Evolutionary conservation across 2,888 invertebrate genomes (phyloP), one percentile per base, ranked within the genome.

Genomic region (Rhaphigaster nebulosa): DNA sequence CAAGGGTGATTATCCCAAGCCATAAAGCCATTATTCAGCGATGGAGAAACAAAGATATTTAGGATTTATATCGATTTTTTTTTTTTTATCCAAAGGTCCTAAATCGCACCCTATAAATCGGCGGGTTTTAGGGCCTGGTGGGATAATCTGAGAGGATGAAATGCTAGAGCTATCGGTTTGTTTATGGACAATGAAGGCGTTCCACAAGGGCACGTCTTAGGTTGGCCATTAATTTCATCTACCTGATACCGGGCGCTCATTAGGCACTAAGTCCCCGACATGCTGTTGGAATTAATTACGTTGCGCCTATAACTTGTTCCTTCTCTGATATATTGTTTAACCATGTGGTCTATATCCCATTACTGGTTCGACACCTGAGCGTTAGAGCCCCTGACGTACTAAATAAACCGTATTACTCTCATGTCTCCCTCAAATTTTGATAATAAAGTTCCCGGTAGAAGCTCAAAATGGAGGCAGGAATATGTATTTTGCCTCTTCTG

Each of bases 231-330:
- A 88, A 88, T 88, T 60, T 88, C 65, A 34, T 88, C 88, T 60
- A 88, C 88, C 88, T 60, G 88, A 88, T 88, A 88, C 88, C 84
- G 45, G 60, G n/a, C 45, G n/a, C 88, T 88, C 88, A 88, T 88
- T 88, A 88, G 87, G 54, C 54, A 50, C 52, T 87, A 87, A 87
- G 87, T 87, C 88, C 54, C 88, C 65, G 41, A 88, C 88, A 65
- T 65, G 56, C 38, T 65, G 38, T 60, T 65, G 54, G 65, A 88
- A 88, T 88, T 88, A 88, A 88, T 88, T 88, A 88, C 88, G 18
- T 10, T 18, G 88, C 60, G 38, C 41, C 88, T 88, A 88, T 88
- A 88, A 88, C 88, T 88, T 88, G 88, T 15, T 26, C 87, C 87
- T 34, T 38, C 87, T 26, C 87, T 90, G 80, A 90, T 90, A 54